A percentile compares a stretch with the other conserved stretches of the same genome.
These are phyloP conservation scores for Callipepla californica DNA, from an alignment of 2,113 vertebrate genomes.

Conservation along the genomic window DNA sequence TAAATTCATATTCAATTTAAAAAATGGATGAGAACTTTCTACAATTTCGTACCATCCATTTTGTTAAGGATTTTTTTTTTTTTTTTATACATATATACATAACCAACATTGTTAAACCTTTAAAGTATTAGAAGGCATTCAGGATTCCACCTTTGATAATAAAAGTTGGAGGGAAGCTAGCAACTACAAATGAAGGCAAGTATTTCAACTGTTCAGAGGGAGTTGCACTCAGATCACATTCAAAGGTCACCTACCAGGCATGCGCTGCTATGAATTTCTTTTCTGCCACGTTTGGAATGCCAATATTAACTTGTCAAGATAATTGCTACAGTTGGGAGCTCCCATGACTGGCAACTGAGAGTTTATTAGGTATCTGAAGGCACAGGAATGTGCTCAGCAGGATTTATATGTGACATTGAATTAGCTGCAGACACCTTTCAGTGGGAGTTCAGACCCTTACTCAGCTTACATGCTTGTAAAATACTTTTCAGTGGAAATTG, in stretches of 20 bases:
- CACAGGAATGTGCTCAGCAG: neutral
- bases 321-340: slow-evolving; percentile 55
- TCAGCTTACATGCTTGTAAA: neutral
- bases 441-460: neutral
- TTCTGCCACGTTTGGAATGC: slow-evolving; percentile 9
- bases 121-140: neutral
- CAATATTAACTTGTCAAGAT: slow-evolving; percentile 42
- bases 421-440: neutral
- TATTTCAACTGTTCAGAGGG: neutral
- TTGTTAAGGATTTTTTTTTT: neutral
- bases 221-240: neutral
- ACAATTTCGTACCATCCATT: neutral
- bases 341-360: neutral
- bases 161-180: neutral
- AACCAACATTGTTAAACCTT: neutral
- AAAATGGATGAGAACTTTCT: slow-evolving; percentile 18
- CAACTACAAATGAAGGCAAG: neutral
- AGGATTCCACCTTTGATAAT: neutral
- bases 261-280: neutral
- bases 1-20: neutral
- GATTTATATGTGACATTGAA: slow-evolving; percentile 25
- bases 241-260: slow-evolving; percentile 7
- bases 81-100: neutral
- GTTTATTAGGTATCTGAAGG: slow-evolving; percentile 1
- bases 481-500: neutral